Percentiles rank a stretch among this genome's conserved stretches.
Conservation (phyloP, 2,888 invertebrate genomes). For the Lepas anatifera region DNA sequence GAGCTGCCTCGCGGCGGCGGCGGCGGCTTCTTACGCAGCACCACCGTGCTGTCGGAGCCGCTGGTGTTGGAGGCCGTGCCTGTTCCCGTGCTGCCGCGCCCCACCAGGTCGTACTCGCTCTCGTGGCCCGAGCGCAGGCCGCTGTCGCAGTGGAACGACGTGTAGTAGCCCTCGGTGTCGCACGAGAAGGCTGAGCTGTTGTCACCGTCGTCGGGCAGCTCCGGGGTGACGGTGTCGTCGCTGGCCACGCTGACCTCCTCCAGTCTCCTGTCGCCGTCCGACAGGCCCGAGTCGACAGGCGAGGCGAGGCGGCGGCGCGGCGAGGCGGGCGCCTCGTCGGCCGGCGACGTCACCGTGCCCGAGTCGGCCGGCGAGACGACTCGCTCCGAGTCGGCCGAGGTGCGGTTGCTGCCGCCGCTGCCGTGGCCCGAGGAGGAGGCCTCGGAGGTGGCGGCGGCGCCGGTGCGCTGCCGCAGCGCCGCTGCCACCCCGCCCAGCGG, state of each 20-base stretch:
- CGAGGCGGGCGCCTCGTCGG: constrained; percentile 9
- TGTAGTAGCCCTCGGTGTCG: constrained; percentile 53
- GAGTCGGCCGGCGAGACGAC: constrained; percentile 7
- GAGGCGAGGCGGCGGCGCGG: constrained; percentile 1
- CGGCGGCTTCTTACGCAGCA: constrained; percentile 32
- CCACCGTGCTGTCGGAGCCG: constrained; percentile 24
- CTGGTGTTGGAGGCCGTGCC: not conserved
- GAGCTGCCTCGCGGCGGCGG: constrained; percentile 25
- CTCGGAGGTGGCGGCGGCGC: not conserved
- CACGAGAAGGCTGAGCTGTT: constrained; percentile 86
- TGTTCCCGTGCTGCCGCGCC: not conserved
- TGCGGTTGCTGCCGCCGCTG: constrained; percentile 49
- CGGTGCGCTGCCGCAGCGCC: not conserved
- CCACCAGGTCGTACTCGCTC: not conserved
- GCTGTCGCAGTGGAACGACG: constrained; percentile 93
- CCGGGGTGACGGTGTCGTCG: constrained; percentile 16
- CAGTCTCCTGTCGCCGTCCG: not conserved
- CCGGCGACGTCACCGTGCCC: not conserved
- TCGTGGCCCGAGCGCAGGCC: constrained; percentile 46
- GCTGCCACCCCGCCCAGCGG: not conserved
- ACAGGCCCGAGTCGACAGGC: constrained; percentile 12
- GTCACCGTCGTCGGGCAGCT: constrained; percentile 49
- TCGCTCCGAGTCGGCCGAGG: constrained; percentile 63
- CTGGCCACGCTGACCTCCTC: constrained; percentile 7
- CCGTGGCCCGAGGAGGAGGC: not conserved